Conservation (phyloP, 2,888 invertebrate genomes). For the Caenorhabditis becei region DNA sequence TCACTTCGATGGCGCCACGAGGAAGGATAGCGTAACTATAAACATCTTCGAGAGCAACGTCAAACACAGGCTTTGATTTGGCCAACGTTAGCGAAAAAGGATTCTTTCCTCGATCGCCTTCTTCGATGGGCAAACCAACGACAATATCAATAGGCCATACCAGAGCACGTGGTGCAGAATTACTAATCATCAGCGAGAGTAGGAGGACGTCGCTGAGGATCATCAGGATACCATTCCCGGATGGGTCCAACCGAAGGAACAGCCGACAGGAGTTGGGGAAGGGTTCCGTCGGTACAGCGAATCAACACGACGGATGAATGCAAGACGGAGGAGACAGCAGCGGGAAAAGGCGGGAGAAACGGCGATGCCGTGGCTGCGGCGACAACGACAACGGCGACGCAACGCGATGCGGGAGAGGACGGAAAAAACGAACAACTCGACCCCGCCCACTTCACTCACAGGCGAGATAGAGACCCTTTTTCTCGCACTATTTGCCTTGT, state of each 20-base stretch:
- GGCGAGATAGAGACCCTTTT: slow-evolving; percentile 30
- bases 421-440: slow-evolving; percentile 45
- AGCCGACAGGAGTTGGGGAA: neutral
- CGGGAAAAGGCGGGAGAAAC: neutral
- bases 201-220: slow-evolving; percentile 59
- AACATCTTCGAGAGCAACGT: slow-evolving; percentile 79
- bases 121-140: slow-evolving; percentile 75
- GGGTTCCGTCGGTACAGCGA: neutral
- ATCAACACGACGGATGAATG: slow-evolving; percentile 19
- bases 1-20: slow-evolving; percentile 63
- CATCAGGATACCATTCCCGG: slow-evolving; percentile 55
- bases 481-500: slow-evolving; percentile 61
- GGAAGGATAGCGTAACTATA: slow-evolving; percentile 66
- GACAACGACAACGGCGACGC: slow-evolving; percentile 1
- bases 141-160: slow-evolving; percentile 77
- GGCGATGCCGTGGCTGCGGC: neutral
- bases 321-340: slow-evolving; percentile 25
- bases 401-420: slow-evolving; percentile 21
- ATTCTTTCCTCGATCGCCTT: slow-evolving; percentile 73
- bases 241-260: neutral
- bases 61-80: slow-evolving; percentile 79
- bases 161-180: neutral
- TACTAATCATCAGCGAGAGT: slow-evolving; percentile 43
- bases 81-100: slow-evolving; percentile 77
- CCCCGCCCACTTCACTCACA: slow-evolving; percentile 50